These are phyloP conservation scores for Hyposmocoma kahamanoa DNA, from an alignment of 1,140 invertebrate species.

Conservation along the genomic window DNA sequence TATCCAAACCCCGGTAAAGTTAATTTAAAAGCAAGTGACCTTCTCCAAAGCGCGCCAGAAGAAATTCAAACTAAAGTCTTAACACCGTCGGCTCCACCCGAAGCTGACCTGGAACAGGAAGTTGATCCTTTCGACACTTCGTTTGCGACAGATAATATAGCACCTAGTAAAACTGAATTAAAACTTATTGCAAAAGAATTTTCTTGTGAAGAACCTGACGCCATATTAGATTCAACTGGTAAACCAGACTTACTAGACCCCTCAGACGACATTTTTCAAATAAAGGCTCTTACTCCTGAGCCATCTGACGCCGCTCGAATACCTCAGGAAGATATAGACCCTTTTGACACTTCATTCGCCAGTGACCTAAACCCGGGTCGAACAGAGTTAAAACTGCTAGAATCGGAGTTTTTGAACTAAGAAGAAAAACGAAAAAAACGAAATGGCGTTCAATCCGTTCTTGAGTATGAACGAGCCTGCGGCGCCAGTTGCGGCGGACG, in stretches of 20 bases:
- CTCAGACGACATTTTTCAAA: constrained; percentile 77
- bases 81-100: constrained; percentile 68
- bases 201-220: constrained; percentile 59
- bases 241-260: constrained; percentile 72
- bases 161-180: constrained; percentile 82
- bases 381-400: constrained; percentile 84
- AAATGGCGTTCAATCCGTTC: constrained; percentile 85
- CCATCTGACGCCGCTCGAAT: constrained; percentile 51
- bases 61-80: constrained; percentile 76
- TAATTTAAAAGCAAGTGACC: constrained; percentile 67
- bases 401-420: constrained; percentile 80
- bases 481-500: constrained; percentile 57
- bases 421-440: constrained; percentile 13
- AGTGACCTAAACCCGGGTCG: constrained; percentile 83
- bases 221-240: constrained; percentile 11
- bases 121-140: constrained; percentile 90
- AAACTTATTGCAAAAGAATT: constrained; percentile 83
- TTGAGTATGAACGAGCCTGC: constrained; percentile 79
- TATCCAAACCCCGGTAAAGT: constrained; percentile 31
- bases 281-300: constrained; percentile 80
- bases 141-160: constrained; percentile 79
- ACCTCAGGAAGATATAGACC: constrained; percentile 76
- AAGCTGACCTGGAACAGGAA: constrained; percentile 50
- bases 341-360: constrained; percentile 87
- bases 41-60: constrained; percentile 76